Evolutionary conservation across 1,140 invertebrate species (phyloP).

Genomic region (Dreissena rostriformis): DNA sequence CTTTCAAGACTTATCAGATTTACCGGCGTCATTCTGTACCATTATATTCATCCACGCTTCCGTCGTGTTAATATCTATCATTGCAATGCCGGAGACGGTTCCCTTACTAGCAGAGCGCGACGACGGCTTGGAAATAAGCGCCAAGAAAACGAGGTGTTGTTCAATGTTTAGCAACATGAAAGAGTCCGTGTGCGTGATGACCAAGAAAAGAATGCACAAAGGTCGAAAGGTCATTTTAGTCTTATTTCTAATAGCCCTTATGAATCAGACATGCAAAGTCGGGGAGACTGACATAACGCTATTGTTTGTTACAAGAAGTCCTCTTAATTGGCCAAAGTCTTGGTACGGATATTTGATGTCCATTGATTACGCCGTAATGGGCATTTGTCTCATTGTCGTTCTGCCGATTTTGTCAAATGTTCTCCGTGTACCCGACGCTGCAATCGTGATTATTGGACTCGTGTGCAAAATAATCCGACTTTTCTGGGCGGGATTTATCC

Average conservation of each 20-base stretch:
- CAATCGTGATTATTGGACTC: constrained; percentile 74
- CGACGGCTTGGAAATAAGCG: constrained; percentile 37
- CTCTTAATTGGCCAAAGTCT: constrained; percentile 77
- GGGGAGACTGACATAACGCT: constrained; percentile 79
- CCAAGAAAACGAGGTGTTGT: constrained; percentile 29
- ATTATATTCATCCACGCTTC: constrained; percentile 68
- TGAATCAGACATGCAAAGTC: constrained; percentile 76
- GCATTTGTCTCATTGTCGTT: constrained; percentile 73
- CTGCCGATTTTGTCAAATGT: constrained; percentile 74
- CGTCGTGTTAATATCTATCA: constrained; percentile 66
- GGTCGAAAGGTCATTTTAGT: constrained; percentile 65
- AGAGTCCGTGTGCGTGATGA: constrained; percentile 69
- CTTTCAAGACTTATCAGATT: constrained; percentile 68
- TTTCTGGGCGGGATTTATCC: constrained; percentile 73
- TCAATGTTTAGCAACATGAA: constrained; percentile 67
- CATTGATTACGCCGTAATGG: constrained; percentile 78
- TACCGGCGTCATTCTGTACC: constrained; percentile 69
- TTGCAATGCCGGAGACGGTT: constrained; percentile 70
- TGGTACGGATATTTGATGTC: constrained; percentile 80
- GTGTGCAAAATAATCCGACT: constrained; percentile 75
- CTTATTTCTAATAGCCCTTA: constrained; percentile 63
- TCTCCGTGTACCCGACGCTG: constrained; percentile 67
- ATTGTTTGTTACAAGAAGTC: constrained; percentile 73
- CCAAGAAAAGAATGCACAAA: constrained; percentile 62
- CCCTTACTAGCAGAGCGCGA: constrained; percentile 48